Percentiles rank a stretch among this genome's conserved stretches.
These are phyloP conservation scores for Notodonta dromedarius DNA, from an alignment of 2,888 invertebrate genomes.

Conservation along the genomic window DNA sequence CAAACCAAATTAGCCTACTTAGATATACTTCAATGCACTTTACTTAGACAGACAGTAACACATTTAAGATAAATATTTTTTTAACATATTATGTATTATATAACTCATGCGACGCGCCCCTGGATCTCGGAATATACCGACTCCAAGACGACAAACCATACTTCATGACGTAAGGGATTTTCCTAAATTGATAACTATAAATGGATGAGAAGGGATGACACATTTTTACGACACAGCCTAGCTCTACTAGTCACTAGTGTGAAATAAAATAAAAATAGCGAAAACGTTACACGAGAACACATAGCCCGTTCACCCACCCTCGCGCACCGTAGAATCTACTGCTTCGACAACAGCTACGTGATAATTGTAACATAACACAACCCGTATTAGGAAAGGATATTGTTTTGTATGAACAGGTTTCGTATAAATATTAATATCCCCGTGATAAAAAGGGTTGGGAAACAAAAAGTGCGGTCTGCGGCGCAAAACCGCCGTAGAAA, in stretches of 20 bases:
- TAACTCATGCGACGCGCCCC: neutral
- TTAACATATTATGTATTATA: no score
- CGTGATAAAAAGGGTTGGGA: conserved; percentile 30
- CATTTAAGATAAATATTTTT: no score
- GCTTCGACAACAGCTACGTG: neutral
- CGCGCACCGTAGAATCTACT: no score
- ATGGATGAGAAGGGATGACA: conserved; percentile 30
- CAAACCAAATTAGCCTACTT: no score
- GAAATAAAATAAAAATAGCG: conserved; percentile 9
- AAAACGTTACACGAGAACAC: neutral
- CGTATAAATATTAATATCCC: conserved; percentile 37
- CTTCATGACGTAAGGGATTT: conserved; percentile 32
- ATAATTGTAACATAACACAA: conserved; percentile 4
- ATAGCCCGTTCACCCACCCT: neutral
- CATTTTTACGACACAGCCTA: conserved; percentile 25
- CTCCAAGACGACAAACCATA: neutral
- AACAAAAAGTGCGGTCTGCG: conserved; percentile 24
- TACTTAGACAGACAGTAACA: no score
- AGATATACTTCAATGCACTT: no score
- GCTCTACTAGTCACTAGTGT: conserved; percentile 13
- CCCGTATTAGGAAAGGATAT: conserved; percentile 24
- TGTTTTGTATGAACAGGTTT: conserved; percentile 21
- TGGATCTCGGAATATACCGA: neutral
- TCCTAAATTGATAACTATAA: conserved; percentile 28
- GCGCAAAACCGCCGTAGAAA: conserved; percentile 20